Percentiles rank a stretch among this genome's conserved stretches.
phyloP scores from a whole-genome alignment of 1,140 invertebrate genomes.

The Tetragonula clypearis region DNA sequence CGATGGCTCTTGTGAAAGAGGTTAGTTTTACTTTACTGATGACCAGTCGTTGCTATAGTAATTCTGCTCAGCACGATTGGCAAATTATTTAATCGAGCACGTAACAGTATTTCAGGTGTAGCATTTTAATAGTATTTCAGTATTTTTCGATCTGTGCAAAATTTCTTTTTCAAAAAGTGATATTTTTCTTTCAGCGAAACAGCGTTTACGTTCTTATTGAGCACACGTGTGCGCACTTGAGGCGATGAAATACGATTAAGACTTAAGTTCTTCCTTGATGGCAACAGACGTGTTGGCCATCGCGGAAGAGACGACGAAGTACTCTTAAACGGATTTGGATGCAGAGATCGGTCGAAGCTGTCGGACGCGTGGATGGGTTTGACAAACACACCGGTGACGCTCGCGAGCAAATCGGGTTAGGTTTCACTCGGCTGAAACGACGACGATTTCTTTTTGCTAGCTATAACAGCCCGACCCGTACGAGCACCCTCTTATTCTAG shows the following conservation, averaged over 20 bases:
- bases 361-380: constrained; percentile 37
- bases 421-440: not conserved
- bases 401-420: not conserved
- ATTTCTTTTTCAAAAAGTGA: too few species aligned
- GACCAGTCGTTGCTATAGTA: too few species aligned
- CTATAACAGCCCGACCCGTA: not conserved
- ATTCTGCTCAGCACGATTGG: too few species aligned
- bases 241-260: constrained; percentile 35
- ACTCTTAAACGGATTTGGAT: constrained; percentile 54
- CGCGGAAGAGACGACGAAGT: constrained; percentile 36
- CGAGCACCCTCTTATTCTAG: constrained; percentile 31
- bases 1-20: too few species aligned
- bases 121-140: too few species aligned
- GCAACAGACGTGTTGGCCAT: constrained; percentile 23
- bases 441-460: not conserved
- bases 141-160: too few species aligned
- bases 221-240: not conserved
- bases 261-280: constrained; percentile 5
- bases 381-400: constrained; percentile 38
- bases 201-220: too few species aligned
- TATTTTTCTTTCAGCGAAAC: too few species aligned
- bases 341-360: constrained; percentile 26
- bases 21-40: too few species aligned
- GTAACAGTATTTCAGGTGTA: too few species aligned
- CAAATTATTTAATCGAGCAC: too few species aligned